These are phyloP conservation scores for Peromyscus melanophrys DNA, from an alignment of 2,797 vertebrate genomes.

Conservation along the genomic window DNA sequence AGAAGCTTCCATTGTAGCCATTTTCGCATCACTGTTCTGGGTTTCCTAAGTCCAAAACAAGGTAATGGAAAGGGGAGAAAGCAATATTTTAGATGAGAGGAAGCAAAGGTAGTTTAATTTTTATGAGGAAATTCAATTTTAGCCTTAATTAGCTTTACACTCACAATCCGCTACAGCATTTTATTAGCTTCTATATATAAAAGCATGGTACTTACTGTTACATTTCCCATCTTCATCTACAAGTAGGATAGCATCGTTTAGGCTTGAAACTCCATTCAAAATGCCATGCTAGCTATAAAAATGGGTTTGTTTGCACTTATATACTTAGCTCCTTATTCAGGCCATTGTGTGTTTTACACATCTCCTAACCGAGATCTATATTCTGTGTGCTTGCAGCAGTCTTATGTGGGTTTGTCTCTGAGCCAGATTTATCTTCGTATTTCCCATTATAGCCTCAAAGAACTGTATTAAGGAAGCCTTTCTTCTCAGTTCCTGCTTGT, in stretches of 20 bases:
- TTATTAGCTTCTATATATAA: conserved; percentile 79
- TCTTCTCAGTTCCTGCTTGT: conserved; percentile 88
- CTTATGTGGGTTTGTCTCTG: conserved; percentile 84
- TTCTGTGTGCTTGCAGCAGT: conserved; percentile 81
- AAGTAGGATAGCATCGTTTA: conserved; percentile 83
- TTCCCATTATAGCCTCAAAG: conserved; percentile 87
- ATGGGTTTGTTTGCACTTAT: conserved; percentile 85
- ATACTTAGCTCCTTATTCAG: conserved; percentile 83
- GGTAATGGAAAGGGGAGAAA: conserved; percentile 72
- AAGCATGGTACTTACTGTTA: conserved; percentile 76
- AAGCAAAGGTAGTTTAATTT: conserved; percentile 63
- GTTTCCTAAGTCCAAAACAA: conserved; percentile 54
- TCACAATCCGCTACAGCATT: conserved; percentile 75
- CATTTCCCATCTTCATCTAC: conserved; percentile 76
- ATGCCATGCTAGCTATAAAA: conserved; percentile 82
- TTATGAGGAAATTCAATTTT: conserved; percentile 61
- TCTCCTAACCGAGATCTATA: conserved; percentile 80
- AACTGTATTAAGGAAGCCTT: conserved; percentile 88
- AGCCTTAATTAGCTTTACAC: conserved; percentile 53
- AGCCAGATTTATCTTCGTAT: conserved; percentile 87
- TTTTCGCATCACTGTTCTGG: conserved; percentile 69
- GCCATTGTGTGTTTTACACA: conserved; percentile 85
- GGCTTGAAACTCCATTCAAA: conserved; percentile 83
- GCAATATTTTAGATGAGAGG: conserved; percentile 57
- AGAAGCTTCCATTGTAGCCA: conserved; percentile 74